These are phyloP conservation scores for Ericerus pela DNA, from an alignment of 1,140 invertebrate genomes.

Conservation along the genomic window DNA sequence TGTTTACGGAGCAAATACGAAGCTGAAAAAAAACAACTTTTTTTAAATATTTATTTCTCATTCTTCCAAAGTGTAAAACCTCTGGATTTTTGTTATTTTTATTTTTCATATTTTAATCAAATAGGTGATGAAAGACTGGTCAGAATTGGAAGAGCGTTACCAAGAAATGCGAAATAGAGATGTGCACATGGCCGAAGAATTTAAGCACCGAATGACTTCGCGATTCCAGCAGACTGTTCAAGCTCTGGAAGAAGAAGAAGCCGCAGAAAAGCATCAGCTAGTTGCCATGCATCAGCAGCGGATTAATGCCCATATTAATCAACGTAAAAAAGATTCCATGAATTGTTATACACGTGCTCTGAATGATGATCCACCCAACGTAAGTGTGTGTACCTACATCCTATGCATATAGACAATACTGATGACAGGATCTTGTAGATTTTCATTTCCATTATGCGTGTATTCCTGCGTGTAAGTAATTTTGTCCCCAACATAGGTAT, in stretches of 20 bases:
- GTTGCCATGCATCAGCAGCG: slow-evolving; percentile 93
- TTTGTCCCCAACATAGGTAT: too few relatives aligned
- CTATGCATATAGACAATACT: background rate
- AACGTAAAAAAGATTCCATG: slow-evolving; percentile 88
- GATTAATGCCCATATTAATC: slow-evolving; percentile 83
- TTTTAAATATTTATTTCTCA: too few relatives aligned
- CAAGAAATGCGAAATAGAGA: slow-evolving; percentile 87
- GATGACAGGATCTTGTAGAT: background rate
- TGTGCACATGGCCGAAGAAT: slow-evolving; percentile 81
- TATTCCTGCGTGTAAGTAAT: background rate
- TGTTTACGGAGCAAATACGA: too few relatives aligned
- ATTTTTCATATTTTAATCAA: too few relatives aligned
- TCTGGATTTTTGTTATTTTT: too few relatives aligned
- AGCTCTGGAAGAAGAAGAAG: slow-evolving; percentile 86
- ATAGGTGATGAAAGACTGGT: slow-evolving; percentile 98
- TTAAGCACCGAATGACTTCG: slow-evolving; percentile 90
- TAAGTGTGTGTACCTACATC: slow-evolving; percentile 33
- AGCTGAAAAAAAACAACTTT: too few relatives aligned
- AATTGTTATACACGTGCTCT: slow-evolving; percentile 83
- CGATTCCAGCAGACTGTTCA: slow-evolving; percentile 89
- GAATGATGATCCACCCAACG: slow-evolving; percentile 71
- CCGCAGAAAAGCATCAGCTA: slow-evolving; percentile 87
- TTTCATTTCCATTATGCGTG: background rate
- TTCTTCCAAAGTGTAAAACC: too few relatives aligned
- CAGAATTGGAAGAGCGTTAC: slow-evolving; percentile 87